These are phyloP conservation scores for Micromys minutus DNA, from an alignment of 2,113 vertebrate genomes.

Conservation along the genomic window DNA sequence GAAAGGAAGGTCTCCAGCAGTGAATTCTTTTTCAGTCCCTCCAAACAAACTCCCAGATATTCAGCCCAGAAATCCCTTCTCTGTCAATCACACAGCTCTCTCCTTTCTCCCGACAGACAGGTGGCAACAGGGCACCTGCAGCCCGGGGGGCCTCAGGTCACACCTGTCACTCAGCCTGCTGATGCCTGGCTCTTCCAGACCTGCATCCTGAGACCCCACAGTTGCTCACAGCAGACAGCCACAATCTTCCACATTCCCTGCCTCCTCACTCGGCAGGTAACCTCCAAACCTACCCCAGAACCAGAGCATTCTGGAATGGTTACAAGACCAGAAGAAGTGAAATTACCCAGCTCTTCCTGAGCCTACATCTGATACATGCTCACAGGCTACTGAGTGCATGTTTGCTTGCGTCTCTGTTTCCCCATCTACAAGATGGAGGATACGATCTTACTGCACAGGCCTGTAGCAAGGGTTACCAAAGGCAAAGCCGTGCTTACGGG, in stretches of 20 bases:
- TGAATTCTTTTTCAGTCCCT: background rate
- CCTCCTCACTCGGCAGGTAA: background rate
- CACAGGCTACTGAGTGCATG: background rate
- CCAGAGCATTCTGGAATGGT: background rate
- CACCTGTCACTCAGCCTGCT: rapidly evolving
- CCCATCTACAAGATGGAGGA: background rate
- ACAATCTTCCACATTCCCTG: background rate
- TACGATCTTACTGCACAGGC: background rate
- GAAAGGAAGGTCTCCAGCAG: background rate
- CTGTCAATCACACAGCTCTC: background rate
- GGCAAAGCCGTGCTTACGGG: rapidly evolving
- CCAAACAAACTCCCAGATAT: background rate
- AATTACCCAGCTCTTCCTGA: background rate
- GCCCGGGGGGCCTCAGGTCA: background rate
- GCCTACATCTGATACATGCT: background rate
- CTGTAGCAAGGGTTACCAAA: background rate
- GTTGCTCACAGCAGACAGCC: background rate
- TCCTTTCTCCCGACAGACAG: background rate
- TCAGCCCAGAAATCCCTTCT: background rate
- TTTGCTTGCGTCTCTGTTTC: conserved; percentile 1
- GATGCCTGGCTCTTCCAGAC: background rate
- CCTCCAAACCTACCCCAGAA: background rate
- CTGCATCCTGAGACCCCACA: background rate
- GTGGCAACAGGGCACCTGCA: background rate
- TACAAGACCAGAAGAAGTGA: background rate